These are phyloP conservation scores for Glyptemys insculpta DNA, from an alignment of 2,797 vertebrate genomes.

Conservation along the genomic window DNA sequence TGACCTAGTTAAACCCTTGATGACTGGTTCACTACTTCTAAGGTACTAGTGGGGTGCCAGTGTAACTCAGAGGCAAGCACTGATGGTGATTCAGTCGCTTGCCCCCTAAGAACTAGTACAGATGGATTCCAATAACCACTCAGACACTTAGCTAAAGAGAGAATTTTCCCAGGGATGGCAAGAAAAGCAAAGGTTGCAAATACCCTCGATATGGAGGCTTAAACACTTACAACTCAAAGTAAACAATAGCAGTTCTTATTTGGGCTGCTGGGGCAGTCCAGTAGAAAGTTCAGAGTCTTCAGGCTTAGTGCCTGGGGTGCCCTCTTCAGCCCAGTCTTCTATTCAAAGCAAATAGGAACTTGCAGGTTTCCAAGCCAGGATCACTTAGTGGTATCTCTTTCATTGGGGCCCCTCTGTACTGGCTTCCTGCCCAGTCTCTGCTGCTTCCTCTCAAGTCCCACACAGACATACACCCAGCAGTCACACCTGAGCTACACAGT, in stretches of 20 bases:
- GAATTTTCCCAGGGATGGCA: too few relatives aligned
- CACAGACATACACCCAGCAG: not conserved
- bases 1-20: not conserved
- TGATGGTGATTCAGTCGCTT: not conserved
- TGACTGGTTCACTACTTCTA: not conserved
- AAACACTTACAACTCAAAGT: not conserved
- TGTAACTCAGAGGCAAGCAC: not conserved
- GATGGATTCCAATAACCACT: too few relatives aligned
- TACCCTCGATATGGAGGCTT: not conserved
- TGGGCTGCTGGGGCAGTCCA: not conserved
- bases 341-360: not conserved
- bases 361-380: not conserved
- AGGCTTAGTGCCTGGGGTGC: not conserved
- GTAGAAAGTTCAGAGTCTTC: not conserved
- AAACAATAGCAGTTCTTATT: not conserved
- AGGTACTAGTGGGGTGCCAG: not conserved
- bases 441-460: not conserved
- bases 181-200: not conserved
- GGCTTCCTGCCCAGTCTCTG: not conserved
- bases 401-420: not conserved
- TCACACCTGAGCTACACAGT: not conserved
- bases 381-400: not conserved
- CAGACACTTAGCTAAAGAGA: too few relatives aligned
- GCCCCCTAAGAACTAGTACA: too few relatives aligned
- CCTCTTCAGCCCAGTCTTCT: not conserved